phyloP scores from a whole-genome alignment of 2,113 vertebrate species.

The Coracopsis vasa region DNA sequence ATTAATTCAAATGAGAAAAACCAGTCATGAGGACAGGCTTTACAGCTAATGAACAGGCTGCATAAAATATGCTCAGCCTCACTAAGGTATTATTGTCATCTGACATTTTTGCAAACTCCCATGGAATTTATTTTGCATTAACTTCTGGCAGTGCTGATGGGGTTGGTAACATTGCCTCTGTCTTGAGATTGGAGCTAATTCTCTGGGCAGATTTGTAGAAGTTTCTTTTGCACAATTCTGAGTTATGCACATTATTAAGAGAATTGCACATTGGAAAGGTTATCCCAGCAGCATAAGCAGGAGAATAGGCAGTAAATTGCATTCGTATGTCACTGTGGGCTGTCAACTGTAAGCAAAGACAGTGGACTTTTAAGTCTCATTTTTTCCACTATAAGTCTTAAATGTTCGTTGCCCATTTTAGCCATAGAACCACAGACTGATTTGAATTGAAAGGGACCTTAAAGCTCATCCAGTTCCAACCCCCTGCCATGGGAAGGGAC shows the following conservation, averaged over 20 bases:
- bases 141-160: not conserved
- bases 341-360: not conserved
- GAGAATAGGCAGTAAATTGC: not conserved
- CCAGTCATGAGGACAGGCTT: slow-evolving; percentile 33
- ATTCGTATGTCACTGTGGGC: not conserved
- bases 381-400: not conserved
- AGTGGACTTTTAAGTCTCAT: not conserved
- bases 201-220: not conserved
- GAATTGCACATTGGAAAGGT: not conserved
- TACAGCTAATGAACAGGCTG: slow-evolving; percentile 44
- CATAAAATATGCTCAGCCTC: slow-evolving; percentile 30
- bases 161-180: not conserved
- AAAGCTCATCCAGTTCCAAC: not conserved
- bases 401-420: not conserved
- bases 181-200: not conserved
- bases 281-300: not conserved
- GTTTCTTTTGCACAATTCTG: not conserved
- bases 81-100: slow-evolving; percentile 27
- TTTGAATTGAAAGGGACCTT: not conserved
- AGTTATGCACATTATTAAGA: not conserved
- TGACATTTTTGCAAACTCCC: slow-evolving; percentile 35
- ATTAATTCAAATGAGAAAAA: slow-evolving; percentile 50
- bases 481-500: not conserved
- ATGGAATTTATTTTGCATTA: slow-evolving; percentile 24
- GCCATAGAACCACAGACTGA: not conserved